These are phyloP conservation scores for Drosophila helvetica DNA, from an alignment of 2,888 invertebrate genomes.

Conservation along the genomic window DNA sequence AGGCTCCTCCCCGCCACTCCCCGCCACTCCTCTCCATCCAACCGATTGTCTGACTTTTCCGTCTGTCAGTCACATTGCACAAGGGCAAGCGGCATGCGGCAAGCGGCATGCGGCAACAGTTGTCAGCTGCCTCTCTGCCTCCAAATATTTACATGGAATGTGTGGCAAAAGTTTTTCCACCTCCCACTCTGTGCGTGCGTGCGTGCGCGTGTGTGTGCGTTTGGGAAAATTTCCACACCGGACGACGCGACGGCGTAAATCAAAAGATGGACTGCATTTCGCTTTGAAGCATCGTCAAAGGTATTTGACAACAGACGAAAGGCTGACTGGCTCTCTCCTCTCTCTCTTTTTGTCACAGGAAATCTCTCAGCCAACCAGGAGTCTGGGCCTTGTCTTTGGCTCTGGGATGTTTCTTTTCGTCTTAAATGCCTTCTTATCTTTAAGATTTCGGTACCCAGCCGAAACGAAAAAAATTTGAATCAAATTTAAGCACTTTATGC, in stretches of 20 bases:
- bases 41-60: not conserved
- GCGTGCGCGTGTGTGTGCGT: conserved; percentile 30
- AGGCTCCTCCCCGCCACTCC: conserved; percentile 9
- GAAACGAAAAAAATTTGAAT: not conserved
- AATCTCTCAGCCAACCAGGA: conserved; percentile 39
- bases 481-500: not conserved
- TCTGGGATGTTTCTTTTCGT: not conserved
- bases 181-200: not conserved
- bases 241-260: conserved; percentile 66
- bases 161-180: conserved; percentile 27
- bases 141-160: conserved; percentile 72
- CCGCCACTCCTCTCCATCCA: not conserved
- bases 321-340: too few relatives aligned
- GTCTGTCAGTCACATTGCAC: conserved; percentile 44
- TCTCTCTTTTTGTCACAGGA: conserved; percentile 46
- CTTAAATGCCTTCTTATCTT: not conserved
- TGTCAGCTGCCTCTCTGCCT: conserved; percentile 32
- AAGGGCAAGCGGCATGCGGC: conserved; percentile 59
- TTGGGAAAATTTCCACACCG: conserved; percentile 67
- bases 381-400: not conserved
- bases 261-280: conserved; percentile 63
- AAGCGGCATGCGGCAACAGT: conserved; percentile 51
- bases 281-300: conserved; percentile 68
- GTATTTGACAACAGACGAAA: conserved; percentile 50
- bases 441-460: not conserved